Base-by-base conservation (phyloP, 2,888 invertebrate species). In the Diaperis boleti region DNA sequence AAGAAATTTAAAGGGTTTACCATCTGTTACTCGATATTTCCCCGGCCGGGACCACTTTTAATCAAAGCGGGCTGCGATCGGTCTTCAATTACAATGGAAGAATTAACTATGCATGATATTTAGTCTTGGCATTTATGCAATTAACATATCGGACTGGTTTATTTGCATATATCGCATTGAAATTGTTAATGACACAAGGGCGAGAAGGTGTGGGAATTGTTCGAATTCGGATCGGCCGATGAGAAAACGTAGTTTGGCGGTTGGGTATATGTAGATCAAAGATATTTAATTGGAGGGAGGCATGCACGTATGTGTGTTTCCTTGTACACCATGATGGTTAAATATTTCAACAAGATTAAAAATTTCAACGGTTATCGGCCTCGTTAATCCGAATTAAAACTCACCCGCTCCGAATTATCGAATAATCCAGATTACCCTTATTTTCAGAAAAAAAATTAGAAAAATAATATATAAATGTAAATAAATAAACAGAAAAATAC, bases 61-160 rank as follows among this genome's bases (percentile, higher is more conserved):
- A 61, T 61, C 61, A 61, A 55, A 13, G 11, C 14, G 52, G 52
- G 52, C 37, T 31, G 20, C 52, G 54, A 56, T 62, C 62, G 56
- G 41, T 49, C 55, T 49, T 56, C 62, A 56, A 62, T 62, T 49
- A 62, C 55, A 55, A 55, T 50, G 44, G 52, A 52, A 18, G 52
- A 71, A 71, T 71, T 71, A 71, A 69, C 71, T 71, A 71, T 71
- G 71, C 71, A 71, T 69, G 68, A 66, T 71, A 71, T 71, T 71
- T 69, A 69, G 69, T 62, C 65, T 65, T 67, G 33, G 61, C 11
- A 20, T 49, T 62, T 64, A 64, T 62, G 29, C 49, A 61, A 50
- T 44, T 52, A 60, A 55, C 44, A 52, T 45, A 52, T 55, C 49
- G 50, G 67, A 68, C 69, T 68, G 69, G 67, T 63, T 69, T 69